These are phyloP conservation scores for Xenops minutus DNA, from an alignment of 2,797 vertebrate genomes.

Conservation along the genomic window DNA sequence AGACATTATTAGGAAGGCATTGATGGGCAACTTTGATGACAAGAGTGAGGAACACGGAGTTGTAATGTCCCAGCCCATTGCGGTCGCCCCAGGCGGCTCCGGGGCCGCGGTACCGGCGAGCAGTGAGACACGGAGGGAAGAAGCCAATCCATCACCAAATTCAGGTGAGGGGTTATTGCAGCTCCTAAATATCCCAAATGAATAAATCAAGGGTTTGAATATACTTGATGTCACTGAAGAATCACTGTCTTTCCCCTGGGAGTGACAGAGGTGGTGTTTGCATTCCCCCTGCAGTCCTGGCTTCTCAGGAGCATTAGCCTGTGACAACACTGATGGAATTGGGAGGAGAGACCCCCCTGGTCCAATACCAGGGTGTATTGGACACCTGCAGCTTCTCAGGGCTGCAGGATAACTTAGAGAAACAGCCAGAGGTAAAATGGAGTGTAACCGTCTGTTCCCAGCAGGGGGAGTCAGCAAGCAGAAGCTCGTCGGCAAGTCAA, in stretches of 20 bases:
- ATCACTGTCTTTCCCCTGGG: not conserved
- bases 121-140: constrained; percentile 84
- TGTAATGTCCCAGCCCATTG: constrained; percentile 73
- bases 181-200: not conserved
- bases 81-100: constrained; percentile 64
- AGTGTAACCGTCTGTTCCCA: constrained; percentile 57
- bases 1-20: constrained; percentile 97
- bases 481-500: constrained; percentile 89
- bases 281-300: not conserved
- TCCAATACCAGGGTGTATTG: not conserved
- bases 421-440: not conserved
- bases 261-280: not conserved
- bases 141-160: constrained; percentile 90
- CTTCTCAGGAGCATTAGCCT: not conserved
- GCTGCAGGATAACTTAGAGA: not conserved
- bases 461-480: constrained; percentile 84
- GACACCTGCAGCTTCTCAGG: not conserved
- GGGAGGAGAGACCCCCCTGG: not conserved
- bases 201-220: not conserved
- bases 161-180: constrained; percentile 79
- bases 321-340: not conserved
- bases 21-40: constrained; percentile 97
- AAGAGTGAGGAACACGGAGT: constrained; percentile 90
- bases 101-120: constrained; percentile 62
- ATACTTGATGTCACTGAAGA: not conserved